Conservation (phyloP, 2,113 vertebrate species). For the Hippocampus barbouri region DNA sequence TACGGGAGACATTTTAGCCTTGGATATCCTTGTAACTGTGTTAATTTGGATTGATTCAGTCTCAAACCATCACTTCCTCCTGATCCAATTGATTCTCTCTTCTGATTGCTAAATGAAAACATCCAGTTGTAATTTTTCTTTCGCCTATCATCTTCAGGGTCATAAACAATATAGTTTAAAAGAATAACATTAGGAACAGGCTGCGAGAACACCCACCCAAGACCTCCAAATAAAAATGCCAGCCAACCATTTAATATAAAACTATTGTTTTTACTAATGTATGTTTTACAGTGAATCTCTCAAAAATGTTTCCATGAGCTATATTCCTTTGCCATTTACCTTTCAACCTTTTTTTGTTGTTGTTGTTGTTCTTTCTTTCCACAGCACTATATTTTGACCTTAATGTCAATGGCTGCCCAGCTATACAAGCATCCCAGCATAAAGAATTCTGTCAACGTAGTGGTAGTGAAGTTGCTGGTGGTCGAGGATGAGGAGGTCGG, state of each 20-base stretch:
- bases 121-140: not conserved
- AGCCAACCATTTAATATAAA: not conserved
- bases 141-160: not conserved
- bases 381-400: conserved; percentile 88
- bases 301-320: not conserved
- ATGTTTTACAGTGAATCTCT: not conserved
- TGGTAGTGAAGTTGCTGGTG: conserved; percentile 89
- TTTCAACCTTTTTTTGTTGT: not conserved
- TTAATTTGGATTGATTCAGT: not conserved
- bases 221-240: not conserved
- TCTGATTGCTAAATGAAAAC: not conserved
- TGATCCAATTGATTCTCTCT: not conserved
- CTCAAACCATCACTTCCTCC: not conserved
- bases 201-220: not conserved
- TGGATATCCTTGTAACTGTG: not conserved
- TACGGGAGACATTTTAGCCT: not conserved
- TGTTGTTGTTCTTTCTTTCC: not conserved
- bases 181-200: not conserved
- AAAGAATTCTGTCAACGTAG: conserved; percentile 83
- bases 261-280: not conserved
- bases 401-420: conserved; percentile 84
- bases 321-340: not conserved
- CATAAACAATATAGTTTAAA: not conserved
- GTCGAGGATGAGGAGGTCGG: conserved; percentile 79
- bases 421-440: conserved; percentile 95